Percentiles rank a stretch among this genome's conserved stretches.
Evolutionary conservation across 2,797 vertebrate genomes (phyloP).

Genomic region (Clangula hyemalis): DNA sequence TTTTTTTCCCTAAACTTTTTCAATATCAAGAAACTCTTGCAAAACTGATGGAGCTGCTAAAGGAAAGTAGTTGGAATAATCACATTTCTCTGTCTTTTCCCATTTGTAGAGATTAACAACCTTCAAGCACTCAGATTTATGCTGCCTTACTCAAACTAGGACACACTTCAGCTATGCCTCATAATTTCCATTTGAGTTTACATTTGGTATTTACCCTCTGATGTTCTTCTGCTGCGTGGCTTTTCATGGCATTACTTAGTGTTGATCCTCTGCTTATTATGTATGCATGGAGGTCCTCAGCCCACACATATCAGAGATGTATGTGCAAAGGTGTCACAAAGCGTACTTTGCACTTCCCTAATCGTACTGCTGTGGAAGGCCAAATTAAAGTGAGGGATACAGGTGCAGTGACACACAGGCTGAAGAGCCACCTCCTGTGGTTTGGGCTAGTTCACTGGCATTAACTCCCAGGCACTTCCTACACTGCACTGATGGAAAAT

Average conservation of each 20-base stretch:
- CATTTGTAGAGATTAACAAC: not conserved
- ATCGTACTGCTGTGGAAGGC: not conserved
- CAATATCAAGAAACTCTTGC: not conserved
- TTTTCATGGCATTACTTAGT: not conserved
- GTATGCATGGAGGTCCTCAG: not conserved
- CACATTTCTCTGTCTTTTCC: not conserved
- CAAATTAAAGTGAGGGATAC: not conserved
- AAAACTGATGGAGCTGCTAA: not conserved
- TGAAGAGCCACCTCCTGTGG: not conserved
- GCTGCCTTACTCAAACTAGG: not conserved
- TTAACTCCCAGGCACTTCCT: not conserved
- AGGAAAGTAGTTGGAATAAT: not conserved
- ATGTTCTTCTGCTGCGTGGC: not conserved
- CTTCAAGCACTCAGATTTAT: not conserved
- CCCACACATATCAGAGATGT: not conserved
- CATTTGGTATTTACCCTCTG: not conserved
- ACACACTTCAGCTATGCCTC: not conserved
- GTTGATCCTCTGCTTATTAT: not conserved
- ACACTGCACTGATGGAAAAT: not conserved
- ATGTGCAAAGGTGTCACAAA: not conserved
- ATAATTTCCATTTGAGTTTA: not conserved
- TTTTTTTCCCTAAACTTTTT: not conserved
- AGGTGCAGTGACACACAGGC: not conserved
- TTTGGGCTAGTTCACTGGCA: not conserved
- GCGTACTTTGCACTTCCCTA: fast-evolving